Percentiles rank a stretch among this genome's conserved stretches.
These are phyloP conservation scores for Gallinago stenura DNA, from an alignment of 2,797 vertebrate species.

Conservation along the genomic window DNA sequence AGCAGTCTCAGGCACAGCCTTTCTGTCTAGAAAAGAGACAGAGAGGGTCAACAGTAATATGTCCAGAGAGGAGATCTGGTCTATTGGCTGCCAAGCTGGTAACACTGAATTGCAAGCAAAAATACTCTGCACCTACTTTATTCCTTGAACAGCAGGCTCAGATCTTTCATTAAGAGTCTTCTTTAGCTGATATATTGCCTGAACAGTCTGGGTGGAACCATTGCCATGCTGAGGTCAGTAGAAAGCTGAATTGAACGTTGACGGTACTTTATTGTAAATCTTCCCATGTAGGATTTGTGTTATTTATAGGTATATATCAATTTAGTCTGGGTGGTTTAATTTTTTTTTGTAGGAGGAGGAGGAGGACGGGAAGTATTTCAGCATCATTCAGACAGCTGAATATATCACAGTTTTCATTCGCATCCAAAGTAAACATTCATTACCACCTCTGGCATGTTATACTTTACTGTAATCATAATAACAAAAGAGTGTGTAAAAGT, in stretches of 20 bases:
- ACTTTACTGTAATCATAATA: background rate
- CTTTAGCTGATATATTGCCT: background rate
- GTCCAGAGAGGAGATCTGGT: background rate
- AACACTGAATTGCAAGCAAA: background rate
- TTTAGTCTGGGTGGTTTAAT: background rate
- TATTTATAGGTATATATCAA: background rate
- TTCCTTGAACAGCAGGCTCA: background rate
- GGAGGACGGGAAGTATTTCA: background rate
- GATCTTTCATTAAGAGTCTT: background rate
- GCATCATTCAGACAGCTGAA: background rate
- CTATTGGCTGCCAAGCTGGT: background rate
- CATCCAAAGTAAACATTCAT: background rate
- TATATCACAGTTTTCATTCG: background rate
- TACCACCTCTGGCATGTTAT: background rate
- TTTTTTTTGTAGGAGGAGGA: background rate
- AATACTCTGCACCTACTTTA: background rate
- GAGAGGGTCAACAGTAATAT: accelerated
- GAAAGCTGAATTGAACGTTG: background rate
- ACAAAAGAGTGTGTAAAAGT: background rate
- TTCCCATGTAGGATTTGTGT: background rate
- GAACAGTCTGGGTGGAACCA: background rate
- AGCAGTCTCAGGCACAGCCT: background rate
- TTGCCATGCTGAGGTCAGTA: background rate
- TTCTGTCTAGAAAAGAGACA: background rate
- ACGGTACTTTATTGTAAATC: background rate